Percentiles rank a stretch among this genome's conserved stretches.
Conservation (phyloP, 2,797 vertebrate species). For the Liparis tanakae region DNA sequence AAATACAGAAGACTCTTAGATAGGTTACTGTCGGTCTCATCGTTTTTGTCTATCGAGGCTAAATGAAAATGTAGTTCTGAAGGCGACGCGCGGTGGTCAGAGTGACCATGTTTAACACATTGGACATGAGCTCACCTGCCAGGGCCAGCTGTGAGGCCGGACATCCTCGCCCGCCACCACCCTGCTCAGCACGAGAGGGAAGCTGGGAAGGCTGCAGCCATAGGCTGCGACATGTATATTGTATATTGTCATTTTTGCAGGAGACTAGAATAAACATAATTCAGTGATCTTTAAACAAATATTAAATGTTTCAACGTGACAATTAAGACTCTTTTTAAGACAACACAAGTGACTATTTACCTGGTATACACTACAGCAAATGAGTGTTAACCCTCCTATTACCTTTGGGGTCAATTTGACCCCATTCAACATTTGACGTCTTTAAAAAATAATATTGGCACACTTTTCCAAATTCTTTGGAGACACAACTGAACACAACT, state of each 20-base stretch:
- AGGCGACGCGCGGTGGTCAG: background rate
- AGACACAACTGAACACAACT: no score
- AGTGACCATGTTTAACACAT: background rate
- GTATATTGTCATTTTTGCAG: background rate
- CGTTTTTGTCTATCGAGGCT: background rate
- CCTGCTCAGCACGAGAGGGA: slow-evolving; percentile 52
- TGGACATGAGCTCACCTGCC: slow-evolving; percentile 56
- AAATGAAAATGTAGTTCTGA: background rate
- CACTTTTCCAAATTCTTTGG: no score
- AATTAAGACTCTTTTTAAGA: background rate
- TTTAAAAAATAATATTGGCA: no score
- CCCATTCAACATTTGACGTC: no score
- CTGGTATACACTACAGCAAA: background rate
- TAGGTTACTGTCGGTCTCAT: background rate
- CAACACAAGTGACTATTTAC: background rate
- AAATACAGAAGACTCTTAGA: background rate
- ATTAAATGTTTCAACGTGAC: background rate
- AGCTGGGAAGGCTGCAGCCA: slow-evolving; percentile 60
- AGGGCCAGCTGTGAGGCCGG: slow-evolving; percentile 69
- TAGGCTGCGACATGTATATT: slow-evolving; percentile 34
- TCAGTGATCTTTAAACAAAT: background rate
- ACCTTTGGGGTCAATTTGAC: no score
- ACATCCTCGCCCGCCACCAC: slow-evolving; percentile 64
- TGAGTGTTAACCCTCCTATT: no score
- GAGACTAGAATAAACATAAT: background rate